Conservation (phyloP, 2,113 vertebrate genomes). For the Clarias macrocephalus region DNA sequence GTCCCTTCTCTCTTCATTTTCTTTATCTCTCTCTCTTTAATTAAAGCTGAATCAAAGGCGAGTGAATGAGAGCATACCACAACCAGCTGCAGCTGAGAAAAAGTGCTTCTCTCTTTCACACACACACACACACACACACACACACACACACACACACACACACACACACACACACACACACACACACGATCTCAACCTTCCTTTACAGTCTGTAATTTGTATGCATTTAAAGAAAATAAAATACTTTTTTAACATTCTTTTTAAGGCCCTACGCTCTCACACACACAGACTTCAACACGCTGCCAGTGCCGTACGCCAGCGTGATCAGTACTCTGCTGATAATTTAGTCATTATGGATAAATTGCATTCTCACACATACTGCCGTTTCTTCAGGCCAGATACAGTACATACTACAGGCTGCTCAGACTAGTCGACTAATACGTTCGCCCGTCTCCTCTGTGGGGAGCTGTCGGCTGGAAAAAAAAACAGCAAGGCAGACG, state of each 20-base stretch:
- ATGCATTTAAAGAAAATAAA: not conserved
- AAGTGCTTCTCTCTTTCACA: not conserved
- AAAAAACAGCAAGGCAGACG: not conserved
- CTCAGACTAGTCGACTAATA: too few species aligned
- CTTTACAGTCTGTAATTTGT: not conserved
- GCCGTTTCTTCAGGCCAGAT: too few species aligned
- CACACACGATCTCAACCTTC: not conserved
- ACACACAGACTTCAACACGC: not conserved
- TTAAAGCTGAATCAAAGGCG: constrained; percentile 49
- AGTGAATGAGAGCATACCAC: constrained; percentile 30
- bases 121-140: constrained; percentile 13
- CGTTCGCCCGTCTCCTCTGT: too few species aligned
- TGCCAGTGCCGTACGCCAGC: not conserved
- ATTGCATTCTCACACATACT: not conserved
- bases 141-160: not conserved
- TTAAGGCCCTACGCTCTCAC: not conserved
- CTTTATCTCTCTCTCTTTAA: constrained; percentile 36
- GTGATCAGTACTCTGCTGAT: not conserved
- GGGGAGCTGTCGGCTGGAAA: not conserved
- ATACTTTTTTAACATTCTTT: not conserved
- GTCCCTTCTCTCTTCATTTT: not conserved
- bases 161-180: constrained; percentile 12
- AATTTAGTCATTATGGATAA: not conserved
- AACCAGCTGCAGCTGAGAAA: constrained; percentile 21
- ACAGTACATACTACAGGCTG: too few species aligned